A percentile compares a stretch with the other conserved stretches of the same genome.
Conservation (phyloP, 2,113 vertebrate genomes). For the Cyprinodon variegatus region DNA sequence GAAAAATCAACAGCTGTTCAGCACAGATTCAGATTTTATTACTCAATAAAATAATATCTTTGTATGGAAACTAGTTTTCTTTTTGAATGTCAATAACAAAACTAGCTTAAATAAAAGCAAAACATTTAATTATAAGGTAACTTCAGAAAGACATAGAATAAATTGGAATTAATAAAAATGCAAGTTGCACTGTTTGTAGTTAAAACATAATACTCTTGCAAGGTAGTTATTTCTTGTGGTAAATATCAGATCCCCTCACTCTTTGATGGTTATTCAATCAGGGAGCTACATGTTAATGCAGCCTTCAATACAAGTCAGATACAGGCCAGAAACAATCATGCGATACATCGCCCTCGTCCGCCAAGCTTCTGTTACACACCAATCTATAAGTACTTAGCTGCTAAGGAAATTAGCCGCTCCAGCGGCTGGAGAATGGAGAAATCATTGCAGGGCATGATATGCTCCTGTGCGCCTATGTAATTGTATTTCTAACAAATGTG, state of each 20-base stretch:
- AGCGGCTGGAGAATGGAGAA: slow-evolving; percentile 74
- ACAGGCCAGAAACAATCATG: slow-evolving; percentile 60
- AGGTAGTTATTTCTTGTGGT: neutral
- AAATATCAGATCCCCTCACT: neutral
- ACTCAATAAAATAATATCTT: too few relatives aligned
- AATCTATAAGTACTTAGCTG: slow-evolving; percentile 74
- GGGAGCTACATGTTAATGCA: slow-evolving; percentile 7
- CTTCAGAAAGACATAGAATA: too few relatives aligned
- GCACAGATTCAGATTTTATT: too few relatives aligned
- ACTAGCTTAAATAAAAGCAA: too few relatives aligned
- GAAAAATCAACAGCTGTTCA: too few relatives aligned
- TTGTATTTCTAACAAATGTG: slow-evolving; percentile 78
- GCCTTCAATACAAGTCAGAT: slow-evolving; percentile 26
- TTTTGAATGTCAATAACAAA: too few relatives aligned
- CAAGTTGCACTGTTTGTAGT: too few relatives aligned
- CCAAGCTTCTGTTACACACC: slow-evolving; percentile 58
- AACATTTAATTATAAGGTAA: too few relatives aligned
- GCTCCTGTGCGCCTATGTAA: slow-evolving; percentile 74
- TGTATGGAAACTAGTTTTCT: too few relatives aligned
- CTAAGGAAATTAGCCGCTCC: slow-evolving; percentile 78
- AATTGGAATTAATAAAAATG: too few relatives aligned
- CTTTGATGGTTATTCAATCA: slow-evolving; percentile 11
- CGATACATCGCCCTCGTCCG: slow-evolving; percentile 44
- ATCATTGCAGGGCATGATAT: slow-evolving; percentile 69
- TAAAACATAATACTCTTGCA: neutral